Evolutionary conservation across 2,888 invertebrate species (phyloP).

Genomic region (Silvanus unidentatus): DNA sequence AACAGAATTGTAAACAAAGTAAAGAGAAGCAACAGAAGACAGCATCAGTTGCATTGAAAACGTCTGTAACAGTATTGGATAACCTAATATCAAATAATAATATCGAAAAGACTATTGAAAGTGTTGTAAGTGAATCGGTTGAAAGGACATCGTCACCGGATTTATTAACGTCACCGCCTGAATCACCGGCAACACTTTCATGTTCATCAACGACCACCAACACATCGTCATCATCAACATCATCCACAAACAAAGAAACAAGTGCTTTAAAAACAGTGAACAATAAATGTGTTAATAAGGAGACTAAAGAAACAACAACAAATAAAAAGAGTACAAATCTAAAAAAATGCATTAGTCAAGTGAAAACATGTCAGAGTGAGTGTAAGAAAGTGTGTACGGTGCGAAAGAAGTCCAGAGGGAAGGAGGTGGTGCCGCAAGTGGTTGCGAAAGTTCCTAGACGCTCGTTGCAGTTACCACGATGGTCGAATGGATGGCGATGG

Average conservation of each 20-base stretch:
- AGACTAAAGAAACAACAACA: conserved; percentile 42
- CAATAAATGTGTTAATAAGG: conserved; percentile 43
- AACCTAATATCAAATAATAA: conserved; percentile 54
- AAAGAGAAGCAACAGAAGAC: conserved; percentile 24
- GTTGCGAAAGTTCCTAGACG: conserved; percentile 34
- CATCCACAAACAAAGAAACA: conserved; percentile 16
- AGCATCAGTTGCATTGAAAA: conserved; percentile 9
- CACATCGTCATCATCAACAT: background rate
- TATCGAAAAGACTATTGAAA: conserved; percentile 50
- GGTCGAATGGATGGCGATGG: conserved; percentile 93
- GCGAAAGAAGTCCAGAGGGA: conserved; percentile 36
- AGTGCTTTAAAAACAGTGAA: conserved; percentile 45
- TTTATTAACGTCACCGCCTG: too few relatives aligned
- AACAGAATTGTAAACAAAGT: conserved; percentile 32
- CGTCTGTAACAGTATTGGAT: conserved; percentile 47
- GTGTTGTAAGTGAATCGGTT: conserved; percentile 42
- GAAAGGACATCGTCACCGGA: conserved; percentile 14
- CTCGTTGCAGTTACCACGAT: conserved; percentile 52
- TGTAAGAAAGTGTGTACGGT: conserved; percentile 23
- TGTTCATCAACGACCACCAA: too few relatives aligned
- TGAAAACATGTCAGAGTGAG: conserved; percentile 23
- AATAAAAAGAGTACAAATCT: conserved; percentile 24
- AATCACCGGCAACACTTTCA: too few relatives aligned
- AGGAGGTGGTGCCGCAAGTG: conserved; percentile 27
- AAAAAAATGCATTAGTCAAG: conserved; percentile 17